Evolutionary conservation across 2,113 vertebrate species (phyloP), one percentile per base, ranked within the genome.

Genomic region (Microcebus jonahi): DNA sequence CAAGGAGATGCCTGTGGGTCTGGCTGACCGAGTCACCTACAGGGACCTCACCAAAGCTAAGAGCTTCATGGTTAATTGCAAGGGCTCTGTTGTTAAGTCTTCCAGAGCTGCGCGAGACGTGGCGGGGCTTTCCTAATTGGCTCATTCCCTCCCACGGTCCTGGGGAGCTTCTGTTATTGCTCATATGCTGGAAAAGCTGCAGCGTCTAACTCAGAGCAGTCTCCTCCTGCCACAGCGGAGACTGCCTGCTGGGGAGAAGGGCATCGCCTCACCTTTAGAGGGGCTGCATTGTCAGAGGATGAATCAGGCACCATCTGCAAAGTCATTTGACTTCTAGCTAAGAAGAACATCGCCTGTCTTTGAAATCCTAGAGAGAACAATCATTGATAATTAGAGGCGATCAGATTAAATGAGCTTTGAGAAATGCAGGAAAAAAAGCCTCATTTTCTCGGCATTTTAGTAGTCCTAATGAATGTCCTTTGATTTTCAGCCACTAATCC

Each of bases 391-490:
- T 45, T 73, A 85, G 36, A 96, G 29, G n/a, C 4, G 3, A 61
- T 84, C 45, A 68, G 45, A 87, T 94, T 82, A 87, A 91, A 80
- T 88, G 83, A 27, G 12, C 79, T 96, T 84, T 67, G 73, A 91
- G 48, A 86, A 82, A 57, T 42, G 20, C 61, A 63, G 5, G 20
- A 57, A 57, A 68, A 73, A 73, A 59, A 21, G n/a, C 20, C 42
- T 65, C 42, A 59, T 95, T 91, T 91, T 8, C 14, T 83, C 57
- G 63, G 27, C 7, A 67, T 85, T 96, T 95, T 67, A 93, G 39
- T 90, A 11, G 18, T 83, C 91, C 45, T 80, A 90, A 45, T 75
- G 50, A 93, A 90, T 61, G n/a, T 71, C 53, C 80, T 97, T 76
- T 84, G 53, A 81, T 83, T 95, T 82, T 91, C 61, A 67, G 65